Conservation (phyloP, 2,888 invertebrate species). For the Empis stercorea region DNA sequence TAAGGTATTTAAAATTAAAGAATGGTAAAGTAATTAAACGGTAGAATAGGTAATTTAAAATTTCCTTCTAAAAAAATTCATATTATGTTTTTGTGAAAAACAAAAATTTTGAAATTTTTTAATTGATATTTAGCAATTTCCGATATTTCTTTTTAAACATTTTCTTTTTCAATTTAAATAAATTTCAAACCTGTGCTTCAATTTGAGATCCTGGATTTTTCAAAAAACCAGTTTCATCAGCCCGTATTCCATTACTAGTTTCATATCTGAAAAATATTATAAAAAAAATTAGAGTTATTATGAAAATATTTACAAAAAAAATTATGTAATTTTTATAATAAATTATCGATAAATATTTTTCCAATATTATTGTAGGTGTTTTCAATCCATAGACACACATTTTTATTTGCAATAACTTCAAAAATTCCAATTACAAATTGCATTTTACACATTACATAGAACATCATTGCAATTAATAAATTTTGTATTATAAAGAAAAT, state of each 20-base stretch:
- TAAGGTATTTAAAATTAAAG: not conserved
- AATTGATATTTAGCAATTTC: too few relatives aligned
- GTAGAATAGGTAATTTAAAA: not conserved
- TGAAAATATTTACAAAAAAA: not conserved
- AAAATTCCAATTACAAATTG: too few relatives aligned
- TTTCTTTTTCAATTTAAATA: not conserved
- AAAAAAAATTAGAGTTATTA: too few relatives aligned
- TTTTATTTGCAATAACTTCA: too few relatives aligned
- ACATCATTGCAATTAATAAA: too few relatives aligned
- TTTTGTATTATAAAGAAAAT: too few relatives aligned
- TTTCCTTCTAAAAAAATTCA: not conserved
- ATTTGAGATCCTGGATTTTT: slow-evolving; percentile 45
- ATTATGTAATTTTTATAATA: not conserved
- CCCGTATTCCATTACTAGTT: slow-evolving; percentile 51
- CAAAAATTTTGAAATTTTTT: not conserved
- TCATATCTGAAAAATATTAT: slow-evolving; percentile 39
- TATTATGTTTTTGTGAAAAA: not conserved
- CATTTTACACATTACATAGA: too few relatives aligned
- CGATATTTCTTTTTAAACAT: not conserved
- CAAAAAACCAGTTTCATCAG: slow-evolving; percentile 47
- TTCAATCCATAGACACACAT: too few relatives aligned
- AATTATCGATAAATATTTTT: too few relatives aligned
- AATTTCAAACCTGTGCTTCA: slow-evolving; percentile 39
- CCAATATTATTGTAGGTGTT: too few relatives aligned
- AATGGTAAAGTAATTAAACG: not conserved